Percentiles rank a stretch among this genome's conserved stretches.
phyloP scores from a whole-genome alignment of 2,797 vertebrate species.

The Ceryle rudis region DNA sequence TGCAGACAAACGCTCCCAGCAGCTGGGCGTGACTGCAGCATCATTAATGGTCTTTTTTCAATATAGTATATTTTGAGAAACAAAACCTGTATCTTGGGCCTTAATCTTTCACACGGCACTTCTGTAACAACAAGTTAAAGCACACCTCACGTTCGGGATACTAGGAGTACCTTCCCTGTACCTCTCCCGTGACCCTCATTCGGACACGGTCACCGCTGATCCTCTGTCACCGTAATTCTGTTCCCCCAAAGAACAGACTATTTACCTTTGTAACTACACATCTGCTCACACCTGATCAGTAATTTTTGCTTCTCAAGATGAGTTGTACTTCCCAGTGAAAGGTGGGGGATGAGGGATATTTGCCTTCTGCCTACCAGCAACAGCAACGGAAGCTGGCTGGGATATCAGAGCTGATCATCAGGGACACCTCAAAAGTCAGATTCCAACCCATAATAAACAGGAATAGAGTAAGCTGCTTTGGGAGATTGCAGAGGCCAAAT shows the following conservation, averaged over 20 bases:
- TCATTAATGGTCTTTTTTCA: neutral
- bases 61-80: neutral
- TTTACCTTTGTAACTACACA: rapidly evolving
- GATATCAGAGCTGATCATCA: neutral
- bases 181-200: neutral
- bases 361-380: neutral
- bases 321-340: neutral
- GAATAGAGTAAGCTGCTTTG: neutral
- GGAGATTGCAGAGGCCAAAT: neutral
- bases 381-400: neutral
- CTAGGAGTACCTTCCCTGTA: neutral
- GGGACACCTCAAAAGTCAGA: rapidly evolving
- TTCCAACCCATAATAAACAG: neutral
- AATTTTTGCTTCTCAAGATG: neutral
- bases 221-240: neutral
- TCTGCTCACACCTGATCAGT: neutral
- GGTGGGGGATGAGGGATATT: neutral
- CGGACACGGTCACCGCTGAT: neutral
- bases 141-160: neutral
- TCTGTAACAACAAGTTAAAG: neutral
- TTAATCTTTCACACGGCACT: neutral
- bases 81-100: neutral
- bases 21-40: neutral
- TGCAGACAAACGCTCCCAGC: neutral
- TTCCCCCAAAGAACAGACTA: neutral